Conservation (phyloP, 2,888 invertebrate species). For the Drosophila aldrichi region DNA sequence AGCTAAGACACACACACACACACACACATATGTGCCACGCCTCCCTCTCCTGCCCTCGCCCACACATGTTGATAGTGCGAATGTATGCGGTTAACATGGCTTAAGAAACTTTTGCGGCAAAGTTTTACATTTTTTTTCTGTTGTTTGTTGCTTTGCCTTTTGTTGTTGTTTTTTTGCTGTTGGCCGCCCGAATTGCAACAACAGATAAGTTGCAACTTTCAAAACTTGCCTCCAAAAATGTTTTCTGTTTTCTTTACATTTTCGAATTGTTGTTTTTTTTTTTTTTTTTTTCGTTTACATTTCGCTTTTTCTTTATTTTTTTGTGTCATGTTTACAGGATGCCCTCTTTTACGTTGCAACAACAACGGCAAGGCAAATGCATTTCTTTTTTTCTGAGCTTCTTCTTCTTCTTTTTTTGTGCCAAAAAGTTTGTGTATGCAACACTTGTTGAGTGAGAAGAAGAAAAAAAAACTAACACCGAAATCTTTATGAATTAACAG, state of each 20-base stretch:
- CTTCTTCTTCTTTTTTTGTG: slow-evolving; percentile 1
- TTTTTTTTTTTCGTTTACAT: slow-evolving; percentile 19
- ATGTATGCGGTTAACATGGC: slow-evolving; percentile 81
- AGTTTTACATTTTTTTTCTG: slow-evolving; percentile 22
- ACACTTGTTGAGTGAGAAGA: slow-evolving; percentile 63
- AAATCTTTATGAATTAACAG: slow-evolving; percentile 59
- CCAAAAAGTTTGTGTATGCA: slow-evolving; percentile 22
- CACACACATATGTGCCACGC: slow-evolving; percentile 41
- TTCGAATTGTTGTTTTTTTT: slow-evolving; percentile 43
- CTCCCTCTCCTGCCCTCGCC: background rate
- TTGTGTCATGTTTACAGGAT: slow-evolving; percentile 62
- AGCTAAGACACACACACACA: slow-evolving; percentile 66
- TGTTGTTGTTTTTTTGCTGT: background rate
- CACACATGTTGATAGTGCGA: slow-evolving; percentile 60
- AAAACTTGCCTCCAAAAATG: slow-evolving; percentile 73
- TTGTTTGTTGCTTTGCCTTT: background rate
- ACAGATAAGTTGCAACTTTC: slow-evolving; percentile 82
- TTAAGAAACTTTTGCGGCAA: slow-evolving; percentile 77
- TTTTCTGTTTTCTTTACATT: slow-evolving; percentile 73
- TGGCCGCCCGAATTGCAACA: slow-evolving; percentile 53
- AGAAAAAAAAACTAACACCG: slow-evolving; percentile 15
- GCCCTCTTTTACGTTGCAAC: slow-evolving; percentile 13
- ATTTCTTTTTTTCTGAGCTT: slow-evolving; percentile 55
- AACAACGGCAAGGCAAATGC: slow-evolving; percentile 47
- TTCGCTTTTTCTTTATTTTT: slow-evolving; percentile 9